Base-by-base conservation (phyloP, 2,113 vertebrate species). In the Esox niger region DNA sequence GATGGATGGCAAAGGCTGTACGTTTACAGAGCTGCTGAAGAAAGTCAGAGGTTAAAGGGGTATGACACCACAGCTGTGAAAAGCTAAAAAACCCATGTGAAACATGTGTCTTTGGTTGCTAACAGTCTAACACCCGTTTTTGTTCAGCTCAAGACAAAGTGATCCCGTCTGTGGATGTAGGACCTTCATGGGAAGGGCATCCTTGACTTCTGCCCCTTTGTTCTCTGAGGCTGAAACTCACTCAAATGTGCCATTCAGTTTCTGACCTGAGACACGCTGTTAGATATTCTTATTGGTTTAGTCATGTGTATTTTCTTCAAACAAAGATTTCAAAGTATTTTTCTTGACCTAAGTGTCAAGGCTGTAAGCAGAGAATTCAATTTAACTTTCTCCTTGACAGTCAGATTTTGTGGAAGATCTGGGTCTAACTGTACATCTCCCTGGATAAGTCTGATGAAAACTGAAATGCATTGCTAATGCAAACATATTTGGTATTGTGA, bases 111-210 rank as follows among this genome's bases (percentile, higher is more conserved):
- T 57, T 33, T 30, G 13, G 26, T 62, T 65, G 65, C 35, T 52
- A 62, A 54, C 47, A 27, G 55, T 20, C 56, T 2, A 30, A 59
- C 26, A 1, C 25, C 61, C 46, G 17, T 62, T 65, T n/a, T 62
- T 67, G 69, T 66, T 70, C 62, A 75, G 60, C 62, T 30, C 13
- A 26, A 30, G 27, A 27, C 13, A 30, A 8, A 29, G 56, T 56
- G 21, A 30, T 27, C 35, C 27, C n/a, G 30, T 32, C 3, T 4
- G 20, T 33, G 35, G 70, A 57, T 72, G 38, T 47, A 23, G 27
- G 74, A 27, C 29, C 17, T 70, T 62, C 23, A 69, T 62, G 82
- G 63, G 87, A 82, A 82, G 77, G 78, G 52, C 30, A 62, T 77
- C 65, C 79, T 75, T 81, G 75, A 69, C 80, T 80, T 70, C 64